Percentiles rank a stretch among this genome's conserved stretches.
These are phyloP conservation scores for Drosophila seguyi DNA, from an alignment of 1,140 invertebrate genomes.

Conservation along the genomic window DNA sequence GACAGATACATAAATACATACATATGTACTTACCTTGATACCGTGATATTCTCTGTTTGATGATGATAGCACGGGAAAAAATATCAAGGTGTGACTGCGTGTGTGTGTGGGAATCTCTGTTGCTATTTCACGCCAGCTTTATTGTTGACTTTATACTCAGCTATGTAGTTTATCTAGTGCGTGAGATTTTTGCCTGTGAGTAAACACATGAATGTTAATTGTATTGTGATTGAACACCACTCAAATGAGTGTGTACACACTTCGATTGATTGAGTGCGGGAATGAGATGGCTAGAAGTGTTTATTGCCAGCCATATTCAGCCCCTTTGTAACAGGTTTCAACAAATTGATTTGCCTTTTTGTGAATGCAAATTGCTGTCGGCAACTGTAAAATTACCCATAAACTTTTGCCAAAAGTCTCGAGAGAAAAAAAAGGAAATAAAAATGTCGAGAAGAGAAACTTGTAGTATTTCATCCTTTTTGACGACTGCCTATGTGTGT, in stretches of 20 bases:
- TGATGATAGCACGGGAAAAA: background rate
- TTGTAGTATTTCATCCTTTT: slow-evolving; percentile 44
- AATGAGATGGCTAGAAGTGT: slow-evolving; percentile 12
- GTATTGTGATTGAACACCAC: slow-evolving; percentile 73
- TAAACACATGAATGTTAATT: slow-evolving; percentile 63
- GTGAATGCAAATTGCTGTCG: slow-evolving; percentile 52
- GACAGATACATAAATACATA: slow-evolving; percentile 4
- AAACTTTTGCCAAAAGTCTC: slow-evolving; percentile 26
- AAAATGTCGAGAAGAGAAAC: slow-evolving; percentile 30
- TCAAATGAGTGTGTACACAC: slow-evolving; percentile 59
- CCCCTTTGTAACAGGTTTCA: slow-evolving; percentile 60
- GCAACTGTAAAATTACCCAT: slow-evolving; percentile 39
- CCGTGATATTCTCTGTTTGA: background rate
- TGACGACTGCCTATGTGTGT: background rate
- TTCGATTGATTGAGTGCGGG: slow-evolving; percentile 25
- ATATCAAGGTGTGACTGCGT: slow-evolving; percentile 28
- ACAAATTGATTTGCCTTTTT: slow-evolving; percentile 28
- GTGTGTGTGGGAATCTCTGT: slow-evolving; percentile 32
- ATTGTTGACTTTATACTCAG: slow-evolving; percentile 44
- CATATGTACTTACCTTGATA: background rate
- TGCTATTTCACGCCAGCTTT: slow-evolving; percentile 12
- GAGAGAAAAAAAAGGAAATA: slow-evolving; percentile 8
- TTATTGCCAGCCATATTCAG: slow-evolving; percentile 4
- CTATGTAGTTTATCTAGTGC: slow-evolving; percentile 56
- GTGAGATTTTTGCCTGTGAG: slow-evolving; percentile 38